Conservation (phyloP, 2,113 vertebrate genomes). For the Nesogale talazaci region DNA sequence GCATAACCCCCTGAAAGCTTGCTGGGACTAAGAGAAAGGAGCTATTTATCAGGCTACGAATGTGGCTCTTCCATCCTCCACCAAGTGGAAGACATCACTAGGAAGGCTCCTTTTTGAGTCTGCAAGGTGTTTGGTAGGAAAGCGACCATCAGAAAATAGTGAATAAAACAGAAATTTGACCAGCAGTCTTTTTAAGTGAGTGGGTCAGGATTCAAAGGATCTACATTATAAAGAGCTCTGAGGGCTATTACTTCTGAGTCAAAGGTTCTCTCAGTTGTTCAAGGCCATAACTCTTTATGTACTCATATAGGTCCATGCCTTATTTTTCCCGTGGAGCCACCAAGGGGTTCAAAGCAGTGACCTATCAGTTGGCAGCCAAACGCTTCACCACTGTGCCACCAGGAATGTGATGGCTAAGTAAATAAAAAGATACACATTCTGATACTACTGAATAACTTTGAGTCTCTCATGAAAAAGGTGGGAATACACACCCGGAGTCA, state of each 20-base stretch:
- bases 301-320: background rate
- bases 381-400: background rate
- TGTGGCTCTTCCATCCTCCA: background rate
- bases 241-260: background rate
- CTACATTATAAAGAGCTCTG: background rate
- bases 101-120: background rate
- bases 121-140: conserved; percentile 22
- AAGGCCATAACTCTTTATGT: background rate
- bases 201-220: background rate
- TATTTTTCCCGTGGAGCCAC: background rate
- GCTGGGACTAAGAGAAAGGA: background rate
- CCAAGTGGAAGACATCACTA: background rate
- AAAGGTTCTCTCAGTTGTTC: background rate
- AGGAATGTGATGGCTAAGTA: background rate
- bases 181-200: background rate
- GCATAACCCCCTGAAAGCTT: background rate
- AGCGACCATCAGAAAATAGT: background rate
- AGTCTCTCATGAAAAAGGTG: background rate
- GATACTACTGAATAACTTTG: background rate
- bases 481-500: background rate
- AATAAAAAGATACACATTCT: conserved; percentile 5
- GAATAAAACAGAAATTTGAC: background rate
- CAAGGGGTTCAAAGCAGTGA: background rate
- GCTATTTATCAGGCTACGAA: background rate
- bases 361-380: background rate